Percentiles rank a stretch among this genome's conserved stretches.
These are phyloP conservation scores for Ptychoptera albimana DNA, from an alignment of 2,888 invertebrate genomes.

Conservation along the genomic window DNA sequence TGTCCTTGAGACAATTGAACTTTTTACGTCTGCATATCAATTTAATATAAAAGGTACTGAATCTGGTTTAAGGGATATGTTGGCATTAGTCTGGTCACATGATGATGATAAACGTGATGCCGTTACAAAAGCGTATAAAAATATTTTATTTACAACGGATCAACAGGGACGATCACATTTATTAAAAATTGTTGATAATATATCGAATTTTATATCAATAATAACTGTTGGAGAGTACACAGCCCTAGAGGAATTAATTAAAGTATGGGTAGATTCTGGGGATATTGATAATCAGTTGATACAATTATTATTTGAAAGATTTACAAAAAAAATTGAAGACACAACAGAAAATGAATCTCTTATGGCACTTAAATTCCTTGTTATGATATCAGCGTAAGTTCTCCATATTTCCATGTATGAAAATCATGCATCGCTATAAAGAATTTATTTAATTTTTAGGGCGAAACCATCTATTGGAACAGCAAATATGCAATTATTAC, in stretches of 20 bases:
- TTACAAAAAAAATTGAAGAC: conserved; percentile 53
- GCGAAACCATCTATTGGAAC: conserved; percentile 42
- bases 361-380: conserved; percentile 57
- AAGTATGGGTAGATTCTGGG: conserved; percentile 41
- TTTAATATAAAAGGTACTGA: conserved; percentile 62
- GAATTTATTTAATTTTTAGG: conserved; percentile 21
- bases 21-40: conserved; percentile 65
- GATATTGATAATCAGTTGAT: conserved; percentile 38
- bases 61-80: conserved; percentile 56
- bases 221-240: conserved; percentile 41
- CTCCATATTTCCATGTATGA: background rate
- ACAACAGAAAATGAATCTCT: conserved; percentile 55
- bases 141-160: conserved; percentile 27
- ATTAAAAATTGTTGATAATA: conserved; percentile 38
- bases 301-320: conserved; percentile 72
- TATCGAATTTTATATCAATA: conserved; percentile 37
- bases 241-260: conserved; percentile 43
- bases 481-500: conserved; percentile 57
- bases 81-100: conserved; percentile 63
- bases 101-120: conserved; percentile 59
- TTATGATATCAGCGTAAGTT: conserved; percentile 49
- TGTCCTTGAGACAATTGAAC: conserved; percentile 76
- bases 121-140: conserved; percentile 59
- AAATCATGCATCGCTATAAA: background rate
- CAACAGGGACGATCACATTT: conserved; percentile 30